phyloP scores from a whole-genome alignment of 2,888 invertebrate genomes.

The Lasioglossum lativentre region DNA sequence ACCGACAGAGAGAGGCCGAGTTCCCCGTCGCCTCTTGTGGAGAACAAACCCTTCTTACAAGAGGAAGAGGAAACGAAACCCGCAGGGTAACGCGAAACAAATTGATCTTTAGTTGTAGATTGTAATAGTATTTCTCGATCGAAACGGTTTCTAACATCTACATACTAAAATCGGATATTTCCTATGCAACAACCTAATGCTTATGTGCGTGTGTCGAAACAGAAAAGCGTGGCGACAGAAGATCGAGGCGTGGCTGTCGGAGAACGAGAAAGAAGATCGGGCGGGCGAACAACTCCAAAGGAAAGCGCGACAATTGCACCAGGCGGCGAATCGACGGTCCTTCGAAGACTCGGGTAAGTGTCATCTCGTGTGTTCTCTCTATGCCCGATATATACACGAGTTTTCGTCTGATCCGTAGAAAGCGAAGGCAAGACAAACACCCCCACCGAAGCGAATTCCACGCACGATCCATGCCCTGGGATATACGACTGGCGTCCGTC shows the following conservation, averaged over 20 bases:
- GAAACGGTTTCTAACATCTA: no score
- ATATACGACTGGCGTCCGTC: conserved; percentile 93
- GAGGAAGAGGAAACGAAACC: conserved; percentile 86
- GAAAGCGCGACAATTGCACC: conserved; percentile 88
- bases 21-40: conserved; percentile 88
- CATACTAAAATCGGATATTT: no score
- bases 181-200: no score
- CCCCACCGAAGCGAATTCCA: conserved; percentile 89
- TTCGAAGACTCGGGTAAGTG: conserved; percentile 92
- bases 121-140: no score
- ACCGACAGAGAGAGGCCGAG: conserved; percentile 90
- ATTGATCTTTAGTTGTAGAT: neutral
- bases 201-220: conserved; percentile 20
- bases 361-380: neutral
- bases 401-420: conserved; percentile 85
- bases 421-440: conserved; percentile 93
- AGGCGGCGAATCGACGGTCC: conserved; percentile 90
- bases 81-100: conserved; percentile 84
- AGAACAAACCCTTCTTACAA: conserved; percentile 85
- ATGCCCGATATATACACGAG: neutral
- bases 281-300: conserved; percentile 89
- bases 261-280: conserved; percentile 93
- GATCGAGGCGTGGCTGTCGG: conserved; percentile 96
- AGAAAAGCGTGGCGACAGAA: conserved; percentile 94
- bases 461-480: conserved; percentile 86